Evolutionary conservation across 2,888 invertebrate genomes (phyloP).

Genomic region (Ceramica pisi): DNA sequence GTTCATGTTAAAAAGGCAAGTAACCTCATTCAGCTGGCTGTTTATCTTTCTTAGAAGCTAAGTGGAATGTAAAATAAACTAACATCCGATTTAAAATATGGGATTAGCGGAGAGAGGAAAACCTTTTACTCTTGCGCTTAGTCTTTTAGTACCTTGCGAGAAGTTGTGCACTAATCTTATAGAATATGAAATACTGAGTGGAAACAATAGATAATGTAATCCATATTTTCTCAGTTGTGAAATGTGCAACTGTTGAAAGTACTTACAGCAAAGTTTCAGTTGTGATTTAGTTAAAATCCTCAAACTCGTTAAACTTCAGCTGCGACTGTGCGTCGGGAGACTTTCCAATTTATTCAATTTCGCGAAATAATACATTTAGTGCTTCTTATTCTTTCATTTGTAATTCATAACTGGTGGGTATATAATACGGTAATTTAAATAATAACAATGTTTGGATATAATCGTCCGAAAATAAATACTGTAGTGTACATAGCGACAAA

Average conservation of each 20-base stretch:
- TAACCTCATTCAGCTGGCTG: constrained; percentile 56
- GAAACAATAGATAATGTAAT: constrained; percentile 35
- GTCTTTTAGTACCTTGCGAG: constrained; percentile 18
- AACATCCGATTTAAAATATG: constrained; percentile 61
- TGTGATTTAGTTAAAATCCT: constrained; percentile 65
- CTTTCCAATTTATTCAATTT: constrained; percentile 54
- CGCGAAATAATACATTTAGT: constrained; percentile 13
- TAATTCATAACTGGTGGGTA: background rate
- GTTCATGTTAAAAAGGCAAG: constrained; percentile 60
- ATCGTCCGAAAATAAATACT: background rate
- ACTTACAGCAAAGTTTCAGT: constrained; percentile 60
- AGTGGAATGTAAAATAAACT: constrained; percentile 64
- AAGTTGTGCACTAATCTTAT: constrained; percentile 24
- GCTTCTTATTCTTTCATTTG: background rate
- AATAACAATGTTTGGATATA: background rate
- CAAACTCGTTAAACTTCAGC: constrained; percentile 65
- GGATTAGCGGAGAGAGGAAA: constrained; percentile 50
- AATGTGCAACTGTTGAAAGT: constrained; percentile 56
- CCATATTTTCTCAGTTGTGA: constrained; percentile 45
- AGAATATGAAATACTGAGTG: constrained; percentile 39
- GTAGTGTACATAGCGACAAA: background rate
- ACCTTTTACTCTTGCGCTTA: constrained; percentile 45
- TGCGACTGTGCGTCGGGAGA: constrained; percentile 45
- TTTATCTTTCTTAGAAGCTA: constrained; percentile 59
- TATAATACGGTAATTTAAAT: background rate